Evolutionary conservation across 37 sponge, comb jelly and placozoan species (phyloP), one percentile per base, ranked within the genome.

Genomic region (Spongia lamella): DNA sequence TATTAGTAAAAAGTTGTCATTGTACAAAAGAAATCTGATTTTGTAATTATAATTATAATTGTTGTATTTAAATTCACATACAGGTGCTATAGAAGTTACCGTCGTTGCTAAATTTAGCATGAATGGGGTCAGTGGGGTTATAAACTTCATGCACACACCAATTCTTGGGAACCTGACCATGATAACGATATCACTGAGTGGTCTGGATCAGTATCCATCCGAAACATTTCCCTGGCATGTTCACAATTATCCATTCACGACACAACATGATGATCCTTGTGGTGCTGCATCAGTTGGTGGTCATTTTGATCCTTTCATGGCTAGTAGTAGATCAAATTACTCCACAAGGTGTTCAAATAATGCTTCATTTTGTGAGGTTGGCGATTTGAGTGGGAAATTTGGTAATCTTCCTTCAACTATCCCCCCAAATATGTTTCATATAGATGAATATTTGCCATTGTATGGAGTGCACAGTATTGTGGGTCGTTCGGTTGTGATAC

Each of bases 351-450:
- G 85, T 40, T 1, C 49, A 22, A 9, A 43, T 43, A 66, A 81
- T 57, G 39, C n/a, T 0, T 5, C 33, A 0, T 9, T 30, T 34
- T 91, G 92, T 79, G 80, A 83, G 37, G 27, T 86, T 0, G 92
- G 92, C 35, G 84, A 91, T 37, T 63, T 91, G 35, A 87, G 81
- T 79, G 88, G 81, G n/a, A 62, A 64, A n/a, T 71, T 52, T 59
- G 92, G 92, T 0, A 35, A 27, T 4, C 68, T 91, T 16, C 56
- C 24, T 20, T 19, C 24, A 25, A 26, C 17, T 7, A 16, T 25
- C 2, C 2, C 39, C n/a, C 7, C 22, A 6, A 35, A 21, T 34
- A 19, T 33, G 19, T 29, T 19, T 26, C 13, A 6, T 30, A 29
- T 58, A 6, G 64, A 17, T 34, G 7, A 9, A 13, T 34, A 22